Evolutionary conservation across 2,113 vertebrate species (phyloP).

Genomic region (Malaclemys terrapin): DNA sequence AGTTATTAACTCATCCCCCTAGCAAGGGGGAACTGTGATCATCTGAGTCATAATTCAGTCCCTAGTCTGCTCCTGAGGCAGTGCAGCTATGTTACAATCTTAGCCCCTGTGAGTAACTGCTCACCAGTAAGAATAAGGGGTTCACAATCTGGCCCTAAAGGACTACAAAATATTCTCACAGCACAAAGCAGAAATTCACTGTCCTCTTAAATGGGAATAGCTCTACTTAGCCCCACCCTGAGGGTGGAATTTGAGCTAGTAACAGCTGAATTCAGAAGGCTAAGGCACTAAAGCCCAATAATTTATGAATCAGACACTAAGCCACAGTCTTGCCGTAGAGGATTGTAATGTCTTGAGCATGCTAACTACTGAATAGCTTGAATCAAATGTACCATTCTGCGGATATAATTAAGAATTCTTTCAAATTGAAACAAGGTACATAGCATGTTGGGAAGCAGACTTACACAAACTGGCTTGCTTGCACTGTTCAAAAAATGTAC

Average conservation of each 20-base stretch:
- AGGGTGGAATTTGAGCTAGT: not conserved
- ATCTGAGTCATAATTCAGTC: not conserved
- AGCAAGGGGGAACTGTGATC: not conserved
- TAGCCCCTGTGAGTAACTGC: not conserved
- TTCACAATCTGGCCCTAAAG: not conserved
- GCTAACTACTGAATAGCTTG: not conserved
- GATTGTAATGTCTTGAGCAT: not conserved
- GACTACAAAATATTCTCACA: not conserved
- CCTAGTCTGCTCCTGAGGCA: not conserved
- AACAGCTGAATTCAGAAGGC: not conserved
- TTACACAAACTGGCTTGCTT: not conserved
- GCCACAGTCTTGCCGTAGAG: not conserved
- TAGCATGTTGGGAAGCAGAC: not conserved
- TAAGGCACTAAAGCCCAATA: not conserved
- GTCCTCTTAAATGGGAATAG: not conserved
- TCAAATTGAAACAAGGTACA: not conserved
- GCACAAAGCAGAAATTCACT: not conserved
- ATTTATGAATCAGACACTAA: not conserved
- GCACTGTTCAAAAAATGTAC: not conserved
- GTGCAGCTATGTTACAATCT: not conserved
- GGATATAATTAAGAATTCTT: not conserved
- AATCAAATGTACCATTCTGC: not conserved
- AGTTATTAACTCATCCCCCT: not conserved
- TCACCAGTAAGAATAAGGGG: not conserved
- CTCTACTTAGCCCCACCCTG: not conserved